Conservation (phyloP, 1,140 invertebrate species). For the Heliconius eleuchia region DNA sequence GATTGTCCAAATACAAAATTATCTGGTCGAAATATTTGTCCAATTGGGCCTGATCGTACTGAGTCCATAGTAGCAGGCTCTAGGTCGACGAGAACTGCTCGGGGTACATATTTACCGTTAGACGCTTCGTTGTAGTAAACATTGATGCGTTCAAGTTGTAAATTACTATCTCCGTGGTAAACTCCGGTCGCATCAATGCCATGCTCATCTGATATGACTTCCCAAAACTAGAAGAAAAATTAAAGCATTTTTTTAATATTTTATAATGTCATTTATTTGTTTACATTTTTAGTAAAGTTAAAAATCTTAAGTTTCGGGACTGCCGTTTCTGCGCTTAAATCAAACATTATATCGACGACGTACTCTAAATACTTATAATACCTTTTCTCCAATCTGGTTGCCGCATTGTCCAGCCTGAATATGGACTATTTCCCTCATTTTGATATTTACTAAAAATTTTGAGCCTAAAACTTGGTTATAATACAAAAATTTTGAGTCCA, state of each 20-base stretch:
- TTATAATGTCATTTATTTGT: no score
- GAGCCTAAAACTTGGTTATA: not conserved
- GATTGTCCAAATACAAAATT: conserved; percentile 6
- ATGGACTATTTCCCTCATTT: conserved; percentile 7
- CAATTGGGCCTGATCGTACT: not conserved
- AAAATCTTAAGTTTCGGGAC: no score
- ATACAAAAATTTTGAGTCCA: conserved; percentile 3
- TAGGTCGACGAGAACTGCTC: conserved; percentile 6
- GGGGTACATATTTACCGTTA: not conserved
- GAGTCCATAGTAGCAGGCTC: conserved; percentile 9
- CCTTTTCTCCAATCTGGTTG: conserved; percentile 3
- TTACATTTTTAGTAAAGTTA: no score
- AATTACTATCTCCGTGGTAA: not conserved
- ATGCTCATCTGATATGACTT: conserved; percentile 3
- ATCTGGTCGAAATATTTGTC: conserved; percentile 5
- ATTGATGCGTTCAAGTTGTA: conserved; percentile 12
- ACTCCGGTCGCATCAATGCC: not conserved
- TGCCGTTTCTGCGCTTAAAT: no score
- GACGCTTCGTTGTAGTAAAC: conserved; percentile 5
- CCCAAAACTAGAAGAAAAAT: not conserved
- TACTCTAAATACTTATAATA: not conserved
- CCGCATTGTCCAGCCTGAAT: conserved; percentile 7
- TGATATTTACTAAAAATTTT: not conserved
- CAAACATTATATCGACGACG: no score
- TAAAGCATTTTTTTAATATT: no score